These are phyloP conservation scores for cat (Felis catus) DNA, from an alignment of 2,113 vertebrate species.

Conservation along the genomic window DNA sequence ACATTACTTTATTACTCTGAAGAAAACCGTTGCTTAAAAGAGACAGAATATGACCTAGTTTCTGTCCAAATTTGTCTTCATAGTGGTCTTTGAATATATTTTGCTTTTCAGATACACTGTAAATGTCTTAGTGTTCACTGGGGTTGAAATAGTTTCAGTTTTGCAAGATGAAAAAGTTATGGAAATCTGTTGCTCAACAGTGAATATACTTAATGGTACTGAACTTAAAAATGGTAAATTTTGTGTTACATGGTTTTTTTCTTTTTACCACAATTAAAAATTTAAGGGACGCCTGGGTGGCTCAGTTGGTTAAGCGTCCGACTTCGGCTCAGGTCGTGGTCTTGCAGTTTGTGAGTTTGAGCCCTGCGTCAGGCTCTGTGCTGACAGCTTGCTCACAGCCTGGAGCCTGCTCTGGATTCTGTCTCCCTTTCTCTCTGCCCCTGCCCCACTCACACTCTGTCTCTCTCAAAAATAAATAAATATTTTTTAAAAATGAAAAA, in stretches of 20 bases:
- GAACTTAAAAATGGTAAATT: neutral
- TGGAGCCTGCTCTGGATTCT: too few species aligned
- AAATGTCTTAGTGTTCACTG: neutral
- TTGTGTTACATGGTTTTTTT: neutral
- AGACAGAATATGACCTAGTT: neutral
- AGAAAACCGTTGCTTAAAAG: conserved; percentile 1
- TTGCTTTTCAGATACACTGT: neutral
- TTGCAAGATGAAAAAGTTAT: neutral
- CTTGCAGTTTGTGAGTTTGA: too few species aligned
- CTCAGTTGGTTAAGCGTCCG: too few species aligned
- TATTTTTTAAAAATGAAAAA: too few species aligned
- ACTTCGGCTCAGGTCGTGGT: too few species aligned
- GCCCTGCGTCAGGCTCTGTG: too few species aligned
- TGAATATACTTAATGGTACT: neutral
- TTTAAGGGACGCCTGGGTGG: neutral
- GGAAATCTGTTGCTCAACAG: neutral
- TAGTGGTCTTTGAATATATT: neutral
- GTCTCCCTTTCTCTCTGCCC: too few species aligned
- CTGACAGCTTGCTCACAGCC: too few species aligned
- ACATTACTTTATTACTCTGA: neutral
- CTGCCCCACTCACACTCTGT: too few species aligned
- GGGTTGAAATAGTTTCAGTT: conserved; percentile 26
- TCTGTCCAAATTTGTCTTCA: neutral
- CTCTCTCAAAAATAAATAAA: too few species aligned
- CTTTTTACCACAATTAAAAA: neutral